Base-by-base conservation (phyloP, 1,140 invertebrate species). In the Dinothrombium tinctorium region DNA sequence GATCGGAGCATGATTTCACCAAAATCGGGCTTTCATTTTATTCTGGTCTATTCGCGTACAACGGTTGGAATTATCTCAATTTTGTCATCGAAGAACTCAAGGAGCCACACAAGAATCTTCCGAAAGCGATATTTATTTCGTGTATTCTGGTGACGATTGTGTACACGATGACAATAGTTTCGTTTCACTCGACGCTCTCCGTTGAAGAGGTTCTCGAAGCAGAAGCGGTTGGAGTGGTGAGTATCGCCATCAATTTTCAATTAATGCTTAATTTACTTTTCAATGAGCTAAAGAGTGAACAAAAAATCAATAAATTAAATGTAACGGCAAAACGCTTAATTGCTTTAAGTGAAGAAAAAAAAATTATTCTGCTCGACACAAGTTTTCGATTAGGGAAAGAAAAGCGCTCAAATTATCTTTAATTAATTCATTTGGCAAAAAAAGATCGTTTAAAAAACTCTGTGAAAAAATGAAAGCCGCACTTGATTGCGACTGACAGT, bases 31-130 rank as follows among this genome's bases (percentile, higher is more conserved):
- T 96, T 25, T 94, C 89, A 11, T 98, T 99, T 60, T 99, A 99
- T 62, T 92, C 87, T 0, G 92, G 90, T 35, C 65, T 99, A 33
- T 98, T 98, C 62, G 90, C 92, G 12, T 99, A 98, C 64, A 95
- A 96, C 56, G 92, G 92, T 59, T 99, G 86, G 86, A 94, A 94
- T 62, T 94, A 92, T 58, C 62, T 94, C 50, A 94, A 94, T 62
- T 95, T 92, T 61, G 89, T 95, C 37, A 90, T 95, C 52, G 89
- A 96, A 60, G 90, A 98, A 61, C 59, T 98, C 41, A 87, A 95
- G 59, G 84, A 96, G 60, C 89, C 90, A 2, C 76, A 89, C 46
- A 77, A 72, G 79, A 95, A 98, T 64, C 64, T 98, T 19, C 92
- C 92, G 6, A 70, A 72, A 43, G 89, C 92, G 5, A 96, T 98